These are phyloP conservation scores for Stegodyphus dumicola DNA, from an alignment of 1,140 invertebrate species.

Conservation along the genomic window DNA sequence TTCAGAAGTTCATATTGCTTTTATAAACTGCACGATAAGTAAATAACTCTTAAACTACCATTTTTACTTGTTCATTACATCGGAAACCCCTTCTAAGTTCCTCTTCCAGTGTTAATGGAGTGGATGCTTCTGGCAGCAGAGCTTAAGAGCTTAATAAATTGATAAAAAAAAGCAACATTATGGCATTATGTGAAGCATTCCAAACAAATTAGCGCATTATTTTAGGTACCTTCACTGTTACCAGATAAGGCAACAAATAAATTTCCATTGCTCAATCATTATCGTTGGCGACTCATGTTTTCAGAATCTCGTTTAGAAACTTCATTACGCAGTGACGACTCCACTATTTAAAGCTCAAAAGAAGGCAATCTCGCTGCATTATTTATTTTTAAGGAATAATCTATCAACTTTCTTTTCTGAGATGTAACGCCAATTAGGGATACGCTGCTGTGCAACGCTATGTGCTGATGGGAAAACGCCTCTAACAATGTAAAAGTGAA, in stretches of 20 bases:
- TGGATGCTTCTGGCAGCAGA: constrained; percentile 32
- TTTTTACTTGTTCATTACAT: constrained; percentile 25
- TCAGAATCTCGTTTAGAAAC: constrained; percentile 27
- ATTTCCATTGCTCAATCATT: constrained; percentile 37
- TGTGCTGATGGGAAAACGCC: constrained; percentile 1
- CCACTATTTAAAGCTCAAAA: constrained; percentile 21
- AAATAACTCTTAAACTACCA: constrained; percentile 42
- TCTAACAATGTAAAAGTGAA: constrained; percentile 28
- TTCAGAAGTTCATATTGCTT: constrained; percentile 11
- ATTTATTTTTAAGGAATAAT: constrained; percentile 19
- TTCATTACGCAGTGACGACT: constrained; percentile 29
- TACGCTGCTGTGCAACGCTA: neutral
- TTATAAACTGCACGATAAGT: constrained; percentile 17
- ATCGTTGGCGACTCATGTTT: constrained; percentile 13
- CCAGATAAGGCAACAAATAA: constrained; percentile 36
- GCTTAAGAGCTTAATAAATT: constrained; percentile 26
- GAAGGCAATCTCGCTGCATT: constrained; percentile 1
- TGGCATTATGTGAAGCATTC: constrained; percentile 23
- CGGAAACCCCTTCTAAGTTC: constrained; percentile 33
- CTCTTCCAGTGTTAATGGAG: constrained; percentile 35
- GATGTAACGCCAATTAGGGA: too few relatives aligned
- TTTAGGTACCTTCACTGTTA: constrained; percentile 29
- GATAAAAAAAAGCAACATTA: constrained; percentile 12
- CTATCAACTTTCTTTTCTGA: constrained; percentile 8
- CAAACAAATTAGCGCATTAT: constrained; percentile 37